A percentile compares a stretch with the other conserved stretches of the same genome.
Conservation (phyloP, 2,888 invertebrate genomes). For the Agrotis segetum region DNA sequence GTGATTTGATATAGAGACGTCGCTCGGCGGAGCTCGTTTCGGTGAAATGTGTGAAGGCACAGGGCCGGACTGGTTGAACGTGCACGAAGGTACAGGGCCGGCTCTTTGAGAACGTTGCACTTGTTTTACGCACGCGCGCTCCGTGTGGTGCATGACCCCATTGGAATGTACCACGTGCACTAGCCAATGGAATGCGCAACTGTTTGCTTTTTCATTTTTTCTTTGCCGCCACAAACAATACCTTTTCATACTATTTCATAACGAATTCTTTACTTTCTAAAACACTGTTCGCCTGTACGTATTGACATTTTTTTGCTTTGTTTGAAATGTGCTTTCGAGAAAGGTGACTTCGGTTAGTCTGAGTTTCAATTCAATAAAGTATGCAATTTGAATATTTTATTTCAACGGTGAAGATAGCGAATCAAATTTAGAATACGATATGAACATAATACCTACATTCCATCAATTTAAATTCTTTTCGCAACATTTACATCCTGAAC, state of each 20-base stretch:
- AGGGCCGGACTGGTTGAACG: slow-evolving; percentile 70
- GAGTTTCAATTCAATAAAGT: slow-evolving; percentile 53
- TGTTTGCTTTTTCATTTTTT: slow-evolving; percentile 89
- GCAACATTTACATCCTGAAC: slow-evolving; percentile 45
- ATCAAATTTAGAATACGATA: slow-evolving; percentile 41
- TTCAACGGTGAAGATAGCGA: slow-evolving; percentile 13
- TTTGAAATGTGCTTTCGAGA: slow-evolving; percentile 70
- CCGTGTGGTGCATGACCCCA: slow-evolving; percentile 89
- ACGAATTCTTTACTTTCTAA: slow-evolving; percentile 87
- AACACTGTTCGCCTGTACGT: slow-evolving; percentile 75
- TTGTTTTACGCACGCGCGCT: slow-evolving; percentile 87
- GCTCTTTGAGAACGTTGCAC: slow-evolving; percentile 79
- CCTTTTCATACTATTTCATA: slow-evolving; percentile 88
- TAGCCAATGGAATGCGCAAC: slow-evolving; percentile 89
- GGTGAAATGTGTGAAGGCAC: slow-evolving; percentile 67
- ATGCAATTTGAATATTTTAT: slow-evolving; percentile 52
- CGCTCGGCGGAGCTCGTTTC: slow-evolving; percentile 42
- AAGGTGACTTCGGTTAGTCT: slow-evolving; percentile 63
- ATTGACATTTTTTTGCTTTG: slow-evolving; percentile 75
- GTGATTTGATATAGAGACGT: slow-evolving; percentile 36
- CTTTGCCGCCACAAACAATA: slow-evolving; percentile 86
- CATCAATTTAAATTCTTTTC: slow-evolving; percentile 54
- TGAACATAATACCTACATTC: slow-evolving; percentile 46
- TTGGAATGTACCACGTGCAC: slow-evolving; percentile 90
- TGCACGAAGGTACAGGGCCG: slow-evolving; percentile 76